Conservation (phyloP, 2,888 invertebrate species). For the Ochlodes sylvanus region DNA sequence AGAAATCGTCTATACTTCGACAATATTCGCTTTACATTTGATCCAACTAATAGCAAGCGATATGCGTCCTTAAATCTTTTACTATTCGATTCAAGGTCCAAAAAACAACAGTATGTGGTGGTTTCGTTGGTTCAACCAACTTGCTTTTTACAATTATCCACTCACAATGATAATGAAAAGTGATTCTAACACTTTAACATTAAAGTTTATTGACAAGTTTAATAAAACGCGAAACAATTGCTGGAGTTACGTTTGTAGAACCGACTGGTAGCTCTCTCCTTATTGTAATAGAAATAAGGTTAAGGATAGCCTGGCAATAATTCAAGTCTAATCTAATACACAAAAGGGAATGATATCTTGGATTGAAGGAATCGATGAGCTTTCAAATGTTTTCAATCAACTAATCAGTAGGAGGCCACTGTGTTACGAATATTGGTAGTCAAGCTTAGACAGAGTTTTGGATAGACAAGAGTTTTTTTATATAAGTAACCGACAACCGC, state of each 20-base stretch:
- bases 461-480: too few relatives aligned
- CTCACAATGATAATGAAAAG: neutral
- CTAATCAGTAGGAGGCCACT: conserved; percentile 23
- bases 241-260: neutral
- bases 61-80: neutral
- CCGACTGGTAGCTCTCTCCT: neutral
- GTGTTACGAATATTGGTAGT: conserved; percentile 41
- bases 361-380: conserved; percentile 27
- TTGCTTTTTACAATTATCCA: neutral
- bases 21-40: neutral
- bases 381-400: conserved; percentile 29
- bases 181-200: neutral
- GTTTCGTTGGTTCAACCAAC: neutral
- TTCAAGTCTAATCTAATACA: conserved; percentile 29
- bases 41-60: neutral
- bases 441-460: too few relatives aligned
- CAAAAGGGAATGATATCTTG: conserved; percentile 28
- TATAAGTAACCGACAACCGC: too few relatives aligned
- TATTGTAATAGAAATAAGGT: neutral
- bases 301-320: neutral
- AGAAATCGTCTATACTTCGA: conserved; percentile 21
- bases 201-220: neutral
- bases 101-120: neutral
- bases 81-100: neutral
- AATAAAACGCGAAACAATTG: conserved; percentile 7